These are phyloP conservation scores for Zoanthus sansibaricus DNA, from an alignment of 92 coral and sea anemone species.

Conservation along the genomic window DNA sequence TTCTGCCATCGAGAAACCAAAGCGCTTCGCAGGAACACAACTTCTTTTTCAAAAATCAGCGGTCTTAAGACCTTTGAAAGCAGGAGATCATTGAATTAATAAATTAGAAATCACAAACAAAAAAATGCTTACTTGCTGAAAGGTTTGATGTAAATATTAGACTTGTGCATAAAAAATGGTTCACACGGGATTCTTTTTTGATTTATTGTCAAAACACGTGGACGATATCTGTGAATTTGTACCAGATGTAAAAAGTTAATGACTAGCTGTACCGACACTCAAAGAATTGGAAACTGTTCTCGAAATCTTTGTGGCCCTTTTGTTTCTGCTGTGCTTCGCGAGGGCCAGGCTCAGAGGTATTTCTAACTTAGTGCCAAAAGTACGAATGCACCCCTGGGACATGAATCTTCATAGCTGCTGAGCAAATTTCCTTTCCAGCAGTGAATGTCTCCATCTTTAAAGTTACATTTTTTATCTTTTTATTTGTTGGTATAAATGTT, in stretches of 20 bases:
- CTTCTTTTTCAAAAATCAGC: not conserved
- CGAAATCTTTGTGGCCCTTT: conserved; percentile 12
- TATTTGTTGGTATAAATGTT: not conserved
- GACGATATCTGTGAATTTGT: conserved; percentile 20
- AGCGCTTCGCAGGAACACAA: conserved; percentile 27
- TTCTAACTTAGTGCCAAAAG: not conserved
- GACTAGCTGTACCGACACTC: conserved; percentile 25
- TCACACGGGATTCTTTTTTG: conserved; percentile 30
- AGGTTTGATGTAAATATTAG: not conserved
- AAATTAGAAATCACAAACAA: not conserved
- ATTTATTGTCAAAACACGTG: conserved; percentile 25
- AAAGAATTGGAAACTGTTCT: conserved; percentile 27
- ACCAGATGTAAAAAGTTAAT: conserved; percentile 45
- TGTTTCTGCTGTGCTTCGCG: conserved; percentile 47
- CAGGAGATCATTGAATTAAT: not conserved
- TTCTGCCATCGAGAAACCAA: conserved; percentile 34
- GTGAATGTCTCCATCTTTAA: not conserved
- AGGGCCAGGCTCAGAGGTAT: conserved; percentile 1
- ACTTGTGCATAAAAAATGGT: not conserved
- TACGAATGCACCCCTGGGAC: conserved; percentile 22
- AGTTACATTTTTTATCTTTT: too few species aligned
- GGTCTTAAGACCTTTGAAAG: not conserved
- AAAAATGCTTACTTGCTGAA: not conserved
- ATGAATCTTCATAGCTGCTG: not conserved
- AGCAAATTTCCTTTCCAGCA: conserved; percentile 3